Evolutionary conservation across 2,888 invertebrate species (phyloP), one percentile per base, ranked within the genome.

Genomic region (Prosopocoilus inquinatus): DNA sequence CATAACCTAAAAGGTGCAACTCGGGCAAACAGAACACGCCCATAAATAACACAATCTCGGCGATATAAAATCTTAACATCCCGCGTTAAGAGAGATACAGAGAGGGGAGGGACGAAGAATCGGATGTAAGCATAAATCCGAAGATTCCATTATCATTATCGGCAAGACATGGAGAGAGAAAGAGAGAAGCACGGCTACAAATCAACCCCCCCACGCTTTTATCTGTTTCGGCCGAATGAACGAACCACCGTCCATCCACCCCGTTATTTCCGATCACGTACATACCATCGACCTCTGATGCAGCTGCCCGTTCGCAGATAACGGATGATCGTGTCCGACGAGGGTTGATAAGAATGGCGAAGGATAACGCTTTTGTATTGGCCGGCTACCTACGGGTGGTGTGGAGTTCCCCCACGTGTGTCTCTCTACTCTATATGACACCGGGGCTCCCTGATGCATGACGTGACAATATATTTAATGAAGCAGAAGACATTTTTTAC

Each of bases 181-280:
- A 4, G 3, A 13, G 39, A 38, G 15, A 28, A 28, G 20, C 50
- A 44, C 45, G 55, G 60, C 62, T 65, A 65, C 58, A 65, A 67
- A 67, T 68, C 66, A 66, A 64, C 62, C 62, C 20, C 20, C 20
- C 64, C 55, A 57, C 57, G 59, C 64, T 57, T 64, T 65, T 67
- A 67, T 69, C 68, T 64, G 61, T 64, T 64, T 61, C 64, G 62
- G 61, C 54, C 64, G 66, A 67, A 64, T 66, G 67, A 65, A 65
- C 63, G 3, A 28, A n/a, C n/a, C n/a, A n/a, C n/a, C n/a, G n/a
- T n/a, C 20, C 61, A 55, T 55, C 51, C 62, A 57, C 50, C 57
- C 53, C 64, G 67, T 67, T 68, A 68, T 68, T 67, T 67, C 66
- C 60, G 66, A 67, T 67, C 67, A 67, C 67, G 68, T 68, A 67